Evolutionary conservation across 2,888 invertebrate genomes (phyloP).

Genomic region (Psococerastis gibbosa): DNA sequence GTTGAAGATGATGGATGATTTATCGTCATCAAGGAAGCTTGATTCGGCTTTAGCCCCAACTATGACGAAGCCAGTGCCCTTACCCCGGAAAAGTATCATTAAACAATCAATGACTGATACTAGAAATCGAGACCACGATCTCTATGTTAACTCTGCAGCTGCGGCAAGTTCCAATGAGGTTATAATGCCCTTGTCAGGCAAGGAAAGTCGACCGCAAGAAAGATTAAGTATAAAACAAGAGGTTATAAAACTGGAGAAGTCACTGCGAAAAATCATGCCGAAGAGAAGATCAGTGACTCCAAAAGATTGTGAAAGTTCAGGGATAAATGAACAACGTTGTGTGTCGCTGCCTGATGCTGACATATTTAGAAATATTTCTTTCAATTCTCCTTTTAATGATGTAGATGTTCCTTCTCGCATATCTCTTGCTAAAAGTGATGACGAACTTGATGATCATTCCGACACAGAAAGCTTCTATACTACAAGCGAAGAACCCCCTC

Average conservation of each 20-base stretch:
- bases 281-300: conserved; percentile 20
- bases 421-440: neutral
- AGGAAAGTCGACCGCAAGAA: no score
- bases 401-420: conserved; percentile 6
- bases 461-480: conserved; percentile 24
- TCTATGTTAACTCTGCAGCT: no score
- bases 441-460: conserved; percentile 25
- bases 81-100: conserved; percentile 14
- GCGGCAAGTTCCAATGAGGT: no score
- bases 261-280: conserved; percentile 25
- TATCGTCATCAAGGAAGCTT: no score
- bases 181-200: no score
- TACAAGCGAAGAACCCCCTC: conserved; percentile 34
- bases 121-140: conserved; percentile 2
- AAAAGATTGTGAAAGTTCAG: conserved; percentile 19
- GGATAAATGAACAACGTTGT: conserved; percentile 26
- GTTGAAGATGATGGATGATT: no score
- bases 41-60: no score
- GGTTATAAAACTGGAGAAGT: conserved; percentile 28
- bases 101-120: conserved; percentile 1
- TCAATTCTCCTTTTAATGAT: conserved; percentile 33
- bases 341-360: conserved; percentile 36
- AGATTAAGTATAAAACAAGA: conserved; percentile 41
- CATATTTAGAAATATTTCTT: conserved; percentile 43
- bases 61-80: conserved; percentile 14